Evolutionary conservation across 2,888 invertebrate genomes (phyloP).

Genomic region (Blastobasis lacticolella): DNA sequence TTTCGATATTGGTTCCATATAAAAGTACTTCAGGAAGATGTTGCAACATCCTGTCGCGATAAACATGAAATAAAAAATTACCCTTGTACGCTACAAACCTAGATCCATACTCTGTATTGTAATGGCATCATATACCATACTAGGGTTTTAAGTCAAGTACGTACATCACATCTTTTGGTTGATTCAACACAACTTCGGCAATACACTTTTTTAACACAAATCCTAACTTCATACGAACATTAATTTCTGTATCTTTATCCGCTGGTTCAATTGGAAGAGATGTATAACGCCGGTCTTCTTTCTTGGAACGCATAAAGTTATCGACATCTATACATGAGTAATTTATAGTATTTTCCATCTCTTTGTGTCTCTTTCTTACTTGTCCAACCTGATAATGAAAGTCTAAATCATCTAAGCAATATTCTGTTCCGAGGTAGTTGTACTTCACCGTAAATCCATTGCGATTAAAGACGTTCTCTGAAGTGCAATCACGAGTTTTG

Average conservation of each 20-base stretch:
- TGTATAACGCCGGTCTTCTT: conserved; percentile 2
- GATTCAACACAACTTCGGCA: conserved; percentile 30
- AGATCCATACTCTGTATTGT: no score
- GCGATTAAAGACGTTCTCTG: conserved; percentile 24
- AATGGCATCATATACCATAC: no score
- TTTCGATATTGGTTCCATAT: no score
- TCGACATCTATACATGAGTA: conserved; percentile 26
- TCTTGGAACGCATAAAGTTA: conserved; percentile 21
- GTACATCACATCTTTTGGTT: conserved; percentile 27
- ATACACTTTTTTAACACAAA: conserved; percentile 29
- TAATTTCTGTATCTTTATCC: conserved; percentile 22
- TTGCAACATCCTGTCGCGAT: no score
- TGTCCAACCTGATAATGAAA: conserved; percentile 21
- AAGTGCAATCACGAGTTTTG: conserved; percentile 20
- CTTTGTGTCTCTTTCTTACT: conserved; percentile 22
- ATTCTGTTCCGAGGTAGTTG: conserved; percentile 18
- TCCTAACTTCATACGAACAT: conserved; percentile 27
- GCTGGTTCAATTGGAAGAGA: conserved; percentile 17
- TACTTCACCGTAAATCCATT: conserved; percentile 22
- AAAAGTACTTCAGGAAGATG: no score
- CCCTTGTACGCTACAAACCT: no score
- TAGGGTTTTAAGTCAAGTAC: no score
- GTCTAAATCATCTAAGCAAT: conserved; percentile 27
- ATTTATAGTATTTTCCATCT: conserved; percentile 15
- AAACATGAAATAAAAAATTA: no score